Percentiles rank a stretch among this genome's conserved stretches.
Evolutionary conservation across 2,797 vertebrate species (phyloP).

Genomic region (Petrocephalus schoutedeni): DNA sequence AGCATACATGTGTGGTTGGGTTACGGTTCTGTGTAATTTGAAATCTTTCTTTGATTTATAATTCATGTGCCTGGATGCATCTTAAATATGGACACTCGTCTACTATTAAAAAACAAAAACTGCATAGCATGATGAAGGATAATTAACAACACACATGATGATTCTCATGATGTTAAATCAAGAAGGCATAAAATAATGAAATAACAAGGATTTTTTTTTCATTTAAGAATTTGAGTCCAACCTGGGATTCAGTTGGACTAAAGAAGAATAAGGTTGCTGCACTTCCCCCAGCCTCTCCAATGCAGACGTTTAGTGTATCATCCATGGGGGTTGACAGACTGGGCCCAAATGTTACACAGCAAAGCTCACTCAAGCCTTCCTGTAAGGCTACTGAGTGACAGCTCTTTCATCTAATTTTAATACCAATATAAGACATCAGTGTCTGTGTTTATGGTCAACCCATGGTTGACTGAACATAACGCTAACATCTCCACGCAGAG

Average conservation of each 20-base stretch:
- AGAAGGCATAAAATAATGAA: neutral
- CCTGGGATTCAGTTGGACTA: neutral
- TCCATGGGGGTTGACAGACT: neutral
- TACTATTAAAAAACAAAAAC: neutral
- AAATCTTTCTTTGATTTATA: constrained; percentile 4
- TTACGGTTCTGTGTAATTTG: neutral
- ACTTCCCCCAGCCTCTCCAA: neutral
- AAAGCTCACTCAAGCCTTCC: neutral
- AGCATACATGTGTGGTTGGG: neutral
- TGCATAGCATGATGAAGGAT: neutral
- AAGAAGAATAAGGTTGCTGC: neutral
- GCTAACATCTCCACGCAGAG: no score
- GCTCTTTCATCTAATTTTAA: neutral
- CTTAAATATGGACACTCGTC: neutral
- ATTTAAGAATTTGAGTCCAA: neutral
- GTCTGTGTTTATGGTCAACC: neutral
- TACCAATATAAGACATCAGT: neutral
- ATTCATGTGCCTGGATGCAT: neutral
- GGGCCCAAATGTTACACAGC: neutral
- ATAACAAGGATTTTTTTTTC: neutral
- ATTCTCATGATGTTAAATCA: neutral
- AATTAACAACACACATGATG: neutral
- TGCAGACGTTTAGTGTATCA: neutral
- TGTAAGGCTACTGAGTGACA: neutral
- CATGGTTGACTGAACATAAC: neutral